These are phyloP conservation scores for Lasioglossum figueresi DNA, from an alignment of 2,888 invertebrate genomes.

Conservation along the genomic window DNA sequence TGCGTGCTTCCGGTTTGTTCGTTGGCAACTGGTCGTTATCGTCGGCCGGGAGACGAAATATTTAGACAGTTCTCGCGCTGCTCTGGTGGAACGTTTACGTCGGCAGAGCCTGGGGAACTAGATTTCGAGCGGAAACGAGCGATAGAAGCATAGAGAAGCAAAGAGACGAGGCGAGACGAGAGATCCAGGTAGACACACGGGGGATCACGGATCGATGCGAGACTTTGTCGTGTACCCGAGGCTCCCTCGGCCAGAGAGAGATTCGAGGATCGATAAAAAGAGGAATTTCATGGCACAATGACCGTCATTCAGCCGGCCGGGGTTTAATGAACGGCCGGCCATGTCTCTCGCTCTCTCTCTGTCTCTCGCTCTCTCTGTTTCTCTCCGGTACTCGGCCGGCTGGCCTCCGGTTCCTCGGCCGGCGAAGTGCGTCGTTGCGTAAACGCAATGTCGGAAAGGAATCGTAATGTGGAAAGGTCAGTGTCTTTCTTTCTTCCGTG, in stretches of 20 bases:
- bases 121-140: background rate
- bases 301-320: slow-evolving; percentile 55
- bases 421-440: slow-evolving; percentile 66
- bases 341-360: slow-evolving; percentile 20
- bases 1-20: background rate
- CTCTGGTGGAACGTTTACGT: background rate
- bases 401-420: slow-evolving; percentile 24
- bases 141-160: background rate
- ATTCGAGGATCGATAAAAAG: slow-evolving; percentile 56
- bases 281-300: slow-evolving; percentile 61
- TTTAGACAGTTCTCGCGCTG: slow-evolving; percentile 18
- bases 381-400: background rate
- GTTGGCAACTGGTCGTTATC: background rate
- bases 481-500: slow-evolving; percentile 71
- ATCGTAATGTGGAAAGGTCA: slow-evolving; percentile 76
- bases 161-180: background rate
- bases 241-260: slow-evolving; percentile 24
- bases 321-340: slow-evolving; percentile 57
- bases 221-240: slow-evolving; percentile 11
- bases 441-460: slow-evolving; percentile 67
- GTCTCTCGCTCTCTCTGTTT: slow-evolving; percentile 41
- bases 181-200: slow-evolving; percentile 25
- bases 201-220: slow-evolving; percentile 1
- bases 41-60: slow-evolving; percentile 14
- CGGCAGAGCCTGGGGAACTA: background rate